Percentiles rank a stretch among this genome's conserved stretches.
Conservation (phyloP, 2,113 vertebrate genomes). For the Pangasianodon hypophthalmus region DNA sequence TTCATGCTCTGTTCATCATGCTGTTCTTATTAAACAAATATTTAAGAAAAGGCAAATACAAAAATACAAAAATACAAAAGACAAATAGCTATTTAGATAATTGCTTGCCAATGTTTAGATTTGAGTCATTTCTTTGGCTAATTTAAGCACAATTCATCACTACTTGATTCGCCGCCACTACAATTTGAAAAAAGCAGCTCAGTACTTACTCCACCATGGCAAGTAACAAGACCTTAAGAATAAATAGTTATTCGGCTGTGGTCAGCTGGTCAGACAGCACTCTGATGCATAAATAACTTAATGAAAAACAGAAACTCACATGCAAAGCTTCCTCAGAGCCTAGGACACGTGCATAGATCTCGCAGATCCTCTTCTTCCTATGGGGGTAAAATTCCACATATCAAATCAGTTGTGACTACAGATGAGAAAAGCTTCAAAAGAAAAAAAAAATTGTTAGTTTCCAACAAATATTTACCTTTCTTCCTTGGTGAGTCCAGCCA, state of each 20-base stretch:
- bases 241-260: background rate
- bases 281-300: background rate
- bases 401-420: background rate
- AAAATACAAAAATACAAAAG: background rate
- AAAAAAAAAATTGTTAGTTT: background rate
- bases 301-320: constrained; percentile 74
- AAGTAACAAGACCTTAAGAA: background rate
- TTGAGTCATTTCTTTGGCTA: background rate
- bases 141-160: background rate
- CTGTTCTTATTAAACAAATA: background rate
- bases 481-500: constrained; percentile 83
- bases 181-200: background rate
- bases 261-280: constrained; percentile 11
- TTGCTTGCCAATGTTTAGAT: background rate
- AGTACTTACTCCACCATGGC: background rate
- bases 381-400: constrained; percentile 26
- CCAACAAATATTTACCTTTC: constrained; percentile 78
- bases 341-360: constrained; percentile 89
- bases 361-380: constrained; percentile 87
- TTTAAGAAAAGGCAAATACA: background rate
- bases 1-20: background rate
- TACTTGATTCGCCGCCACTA: background rate
- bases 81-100: background rate
- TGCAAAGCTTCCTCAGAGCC: constrained; percentile 87
- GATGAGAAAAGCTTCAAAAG: constrained; percentile 22